Evolutionary conservation across 2,888 invertebrate genomes (phyloP).

Genomic region (Entomobrya proxima): DNA sequence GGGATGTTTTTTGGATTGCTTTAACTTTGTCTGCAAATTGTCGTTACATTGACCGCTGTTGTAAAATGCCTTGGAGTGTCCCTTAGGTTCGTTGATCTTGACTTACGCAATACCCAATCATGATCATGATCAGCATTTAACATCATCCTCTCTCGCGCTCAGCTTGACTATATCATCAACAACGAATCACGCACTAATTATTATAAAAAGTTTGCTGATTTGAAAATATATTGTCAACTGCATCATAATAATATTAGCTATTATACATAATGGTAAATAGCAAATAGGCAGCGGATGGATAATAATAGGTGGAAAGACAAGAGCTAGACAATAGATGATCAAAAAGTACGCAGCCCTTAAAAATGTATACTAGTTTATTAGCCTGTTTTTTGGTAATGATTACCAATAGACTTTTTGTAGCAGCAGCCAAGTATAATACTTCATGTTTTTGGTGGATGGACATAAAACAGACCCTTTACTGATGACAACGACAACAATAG

Average conservation of each 20-base stretch:
- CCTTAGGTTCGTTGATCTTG: constrained; percentile 66
- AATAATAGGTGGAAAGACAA: constrained; percentile 1
- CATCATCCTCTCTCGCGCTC: neutral
- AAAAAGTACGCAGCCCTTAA: too few species aligned
- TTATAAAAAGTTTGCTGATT: too few species aligned
- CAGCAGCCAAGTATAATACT: neutral
- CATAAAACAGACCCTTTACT: constrained; percentile 26
- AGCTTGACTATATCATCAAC: too few species aligned
- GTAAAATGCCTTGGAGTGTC: neutral
- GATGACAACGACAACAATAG: neutral
- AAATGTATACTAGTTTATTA: too few species aligned
- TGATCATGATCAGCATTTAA: constrained; percentile 17
- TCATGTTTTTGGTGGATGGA: constrained; percentile 3
- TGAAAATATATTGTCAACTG: too few species aligned
- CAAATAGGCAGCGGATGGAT: constrained; percentile 64
- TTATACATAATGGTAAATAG: too few species aligned
- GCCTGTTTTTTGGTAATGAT: neutral
- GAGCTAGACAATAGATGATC: neutral
- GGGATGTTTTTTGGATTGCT: too few species aligned
- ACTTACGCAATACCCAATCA: constrained; percentile 62
- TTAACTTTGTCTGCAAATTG: neutral
- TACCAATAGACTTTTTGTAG: neutral
- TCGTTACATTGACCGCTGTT: constrained; percentile 60
- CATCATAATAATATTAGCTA: too few species aligned
- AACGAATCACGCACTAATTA: too few species aligned